These are phyloP conservation scores for Agrypnia vestita DNA, from an alignment of 1,140 invertebrate genomes.

Conservation along the genomic window DNA sequence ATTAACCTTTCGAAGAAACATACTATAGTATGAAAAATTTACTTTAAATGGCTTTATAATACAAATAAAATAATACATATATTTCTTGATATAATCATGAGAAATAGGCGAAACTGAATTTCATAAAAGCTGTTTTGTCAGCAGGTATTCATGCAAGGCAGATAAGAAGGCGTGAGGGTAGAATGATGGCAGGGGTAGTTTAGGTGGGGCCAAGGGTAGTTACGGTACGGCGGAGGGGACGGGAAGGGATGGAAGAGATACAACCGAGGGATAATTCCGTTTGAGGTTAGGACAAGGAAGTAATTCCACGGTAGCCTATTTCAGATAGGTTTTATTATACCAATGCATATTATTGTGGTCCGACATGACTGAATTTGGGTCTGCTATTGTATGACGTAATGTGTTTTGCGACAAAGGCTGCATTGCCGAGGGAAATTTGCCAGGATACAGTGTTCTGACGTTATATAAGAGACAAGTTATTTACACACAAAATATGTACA, in stretches of 20 bases:
- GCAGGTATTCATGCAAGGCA: slow-evolving; percentile 37
- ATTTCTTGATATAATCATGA: no score
- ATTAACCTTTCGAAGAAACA: no score
- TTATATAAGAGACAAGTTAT: no score
- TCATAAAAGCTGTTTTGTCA: slow-evolving; percentile 40
- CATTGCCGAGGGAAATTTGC: no score
- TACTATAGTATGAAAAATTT: no score
- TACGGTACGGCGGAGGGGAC: background rate
- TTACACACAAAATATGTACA: no score
- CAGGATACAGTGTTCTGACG: no score
- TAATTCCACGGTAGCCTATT: slow-evolving; percentile 20
- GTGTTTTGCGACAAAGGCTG: background rate
- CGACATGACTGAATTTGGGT: background rate
- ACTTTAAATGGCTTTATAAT: no score
- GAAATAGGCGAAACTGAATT: no score
- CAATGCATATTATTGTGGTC: slow-evolving; percentile 29
- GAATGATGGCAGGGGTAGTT: slow-evolving; percentile 23
- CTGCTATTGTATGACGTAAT: background rate
- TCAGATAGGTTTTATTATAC: slow-evolving; percentile 31
- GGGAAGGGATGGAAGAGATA: slow-evolving; percentile 35
- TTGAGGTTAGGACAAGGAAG: slow-evolving; percentile 30
- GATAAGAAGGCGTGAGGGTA: slow-evolving; percentile 27
- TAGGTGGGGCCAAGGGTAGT: background rate
- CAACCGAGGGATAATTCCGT: slow-evolving; percentile 33
- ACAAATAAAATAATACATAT: no score